Conservation (phyloP, 2,797 vertebrate species). For the Lagocephalus sceleratus region DNA sequence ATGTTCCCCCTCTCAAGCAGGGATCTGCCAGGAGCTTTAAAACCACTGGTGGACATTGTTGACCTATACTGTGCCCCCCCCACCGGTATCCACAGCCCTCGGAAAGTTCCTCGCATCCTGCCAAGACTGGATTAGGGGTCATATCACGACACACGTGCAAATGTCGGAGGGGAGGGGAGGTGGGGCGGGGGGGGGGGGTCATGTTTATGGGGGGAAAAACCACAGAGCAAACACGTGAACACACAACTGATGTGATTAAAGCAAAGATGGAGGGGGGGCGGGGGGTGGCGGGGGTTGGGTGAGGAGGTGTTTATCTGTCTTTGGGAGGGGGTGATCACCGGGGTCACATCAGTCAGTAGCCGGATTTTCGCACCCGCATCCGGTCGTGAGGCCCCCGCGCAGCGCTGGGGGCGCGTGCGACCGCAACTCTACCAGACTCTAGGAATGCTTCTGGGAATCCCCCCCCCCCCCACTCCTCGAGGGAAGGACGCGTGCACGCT, state of each 20-base stretch:
- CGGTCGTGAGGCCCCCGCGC: slow-evolving; percentile 52
- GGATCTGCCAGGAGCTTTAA: slow-evolving; percentile 40
- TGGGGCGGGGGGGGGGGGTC: background rate
- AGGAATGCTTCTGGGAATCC: slow-evolving; percentile 50
- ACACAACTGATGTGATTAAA: slow-evolving; percentile 11
- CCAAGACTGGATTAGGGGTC: slow-evolving; percentile 54
- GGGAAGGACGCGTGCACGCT: slow-evolving; percentile 35
- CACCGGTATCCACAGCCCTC: slow-evolving; percentile 29
- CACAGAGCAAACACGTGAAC: slow-evolving; percentile 7
- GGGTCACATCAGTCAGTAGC: slow-evolving; percentile 52
- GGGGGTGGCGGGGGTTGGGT: background rate
- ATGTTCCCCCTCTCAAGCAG: slow-evolving; percentile 23
- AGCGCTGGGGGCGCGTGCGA: slow-evolving; percentile 60
- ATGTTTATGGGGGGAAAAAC: background rate
- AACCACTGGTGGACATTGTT: slow-evolving; percentile 38
- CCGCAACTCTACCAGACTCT: slow-evolving; percentile 41
- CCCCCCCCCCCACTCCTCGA: slow-evolving; percentile 28
- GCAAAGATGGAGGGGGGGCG: background rate
- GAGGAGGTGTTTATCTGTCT: slow-evolving; percentile 9
- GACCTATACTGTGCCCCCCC: slow-evolving; percentile 50
- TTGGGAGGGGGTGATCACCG: slow-evolving; percentile 30
- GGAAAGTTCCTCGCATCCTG: slow-evolving; percentile 67
- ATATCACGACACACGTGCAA: slow-evolving; percentile 49
- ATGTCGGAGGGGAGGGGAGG: slow-evolving; percentile 34
- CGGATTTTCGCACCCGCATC: slow-evolving; percentile 62